These are phyloP conservation scores for Saccostrea glomerata DNA, from an alignment of 1,140 invertebrate species.

Conservation along the genomic window DNA sequence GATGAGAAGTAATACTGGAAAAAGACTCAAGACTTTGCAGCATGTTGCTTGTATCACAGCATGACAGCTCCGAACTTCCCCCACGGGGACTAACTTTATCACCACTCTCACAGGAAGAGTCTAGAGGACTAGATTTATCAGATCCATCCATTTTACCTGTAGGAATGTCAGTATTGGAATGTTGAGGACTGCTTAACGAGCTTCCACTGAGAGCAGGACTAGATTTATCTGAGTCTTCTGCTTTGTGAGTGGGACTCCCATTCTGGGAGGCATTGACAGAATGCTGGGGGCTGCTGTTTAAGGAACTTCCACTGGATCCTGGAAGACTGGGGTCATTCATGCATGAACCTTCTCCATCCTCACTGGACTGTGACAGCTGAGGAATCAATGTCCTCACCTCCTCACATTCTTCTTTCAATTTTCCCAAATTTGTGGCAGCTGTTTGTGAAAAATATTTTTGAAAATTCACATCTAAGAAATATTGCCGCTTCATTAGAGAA, in stretches of 20 bases:
- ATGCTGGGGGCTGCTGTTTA: slow-evolving; percentile 8
- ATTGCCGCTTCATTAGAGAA: neutral
- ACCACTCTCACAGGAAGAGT: neutral
- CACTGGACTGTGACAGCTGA: slow-evolving; percentile 65
- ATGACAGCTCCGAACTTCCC: neutral
- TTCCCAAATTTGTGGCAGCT: slow-evolving; percentile 63
- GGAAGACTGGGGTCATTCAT: neutral
- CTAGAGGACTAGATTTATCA: slow-evolving; percentile 13
- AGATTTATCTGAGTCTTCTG: neutral
- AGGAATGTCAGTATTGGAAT: neutral
- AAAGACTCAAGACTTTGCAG: neutral
- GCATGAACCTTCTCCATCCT: slow-evolving; percentile 39
- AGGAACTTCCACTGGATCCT: slow-evolving; percentile 7
- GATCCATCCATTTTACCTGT: neutral
- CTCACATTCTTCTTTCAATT: slow-evolving; percentile 71
- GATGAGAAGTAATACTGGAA: neutral
- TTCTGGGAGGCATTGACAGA: neutral
- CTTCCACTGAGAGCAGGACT: neutral
- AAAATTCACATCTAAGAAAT: neutral
- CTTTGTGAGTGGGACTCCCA: neutral
- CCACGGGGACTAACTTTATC: slow-evolving; percentile 3
- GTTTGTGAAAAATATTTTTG: neutral
- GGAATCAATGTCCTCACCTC: slow-evolving; percentile 72
- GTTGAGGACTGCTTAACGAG: slow-evolving; percentile 7
- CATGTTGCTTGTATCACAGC: neutral